Conservation (phyloP, 2,888 invertebrate genomes). For the Oscheius myriophilus region DNA sequence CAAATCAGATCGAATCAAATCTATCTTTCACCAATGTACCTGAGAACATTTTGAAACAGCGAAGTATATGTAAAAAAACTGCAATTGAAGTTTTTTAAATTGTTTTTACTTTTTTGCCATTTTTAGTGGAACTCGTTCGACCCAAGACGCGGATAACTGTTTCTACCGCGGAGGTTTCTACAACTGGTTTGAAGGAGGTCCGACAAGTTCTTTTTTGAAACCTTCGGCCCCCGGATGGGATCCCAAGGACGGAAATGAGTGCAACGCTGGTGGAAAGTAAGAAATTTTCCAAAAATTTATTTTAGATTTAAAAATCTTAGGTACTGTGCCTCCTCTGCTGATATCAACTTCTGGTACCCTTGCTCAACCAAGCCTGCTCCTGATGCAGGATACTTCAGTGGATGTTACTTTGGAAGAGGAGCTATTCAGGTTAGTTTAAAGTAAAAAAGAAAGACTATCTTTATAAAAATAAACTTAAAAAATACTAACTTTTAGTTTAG, state of each 20-base stretch:
- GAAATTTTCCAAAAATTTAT: neutral
- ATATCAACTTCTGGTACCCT: slow-evolving; percentile 57
- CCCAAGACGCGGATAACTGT: slow-evolving; percentile 56
- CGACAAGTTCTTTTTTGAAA: slow-evolving; percentile 56
- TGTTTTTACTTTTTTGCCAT: too few relatives aligned
- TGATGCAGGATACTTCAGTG: slow-evolving; percentile 25
- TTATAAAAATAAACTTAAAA: too few relatives aligned
- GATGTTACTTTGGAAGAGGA: slow-evolving; percentile 65
- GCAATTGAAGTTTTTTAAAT: too few relatives aligned
- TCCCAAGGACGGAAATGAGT: slow-evolving; percentile 55
- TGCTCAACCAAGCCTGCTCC: slow-evolving; percentile 37
- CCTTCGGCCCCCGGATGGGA: slow-evolving; percentile 51
- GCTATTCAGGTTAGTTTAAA: slow-evolving; percentile 52
- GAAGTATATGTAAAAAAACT: too few relatives aligned
- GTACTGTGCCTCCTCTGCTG: slow-evolving; percentile 52
- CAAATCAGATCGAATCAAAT: too few relatives aligned
- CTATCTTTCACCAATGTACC: too few relatives aligned
- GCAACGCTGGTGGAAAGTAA: slow-evolving; percentile 39
- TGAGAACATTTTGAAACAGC: too few relatives aligned
- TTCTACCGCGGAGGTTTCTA: slow-evolving; percentile 68
- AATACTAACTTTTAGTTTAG: too few relatives aligned
- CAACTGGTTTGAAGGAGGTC: slow-evolving; percentile 66
- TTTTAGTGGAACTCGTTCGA: slow-evolving; percentile 13
- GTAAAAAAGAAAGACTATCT: too few relatives aligned
- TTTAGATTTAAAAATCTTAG: slow-evolving; percentile 3